Conservation (phyloP, 2,888 invertebrate species). For the Pseudoips prasinana region DNA sequence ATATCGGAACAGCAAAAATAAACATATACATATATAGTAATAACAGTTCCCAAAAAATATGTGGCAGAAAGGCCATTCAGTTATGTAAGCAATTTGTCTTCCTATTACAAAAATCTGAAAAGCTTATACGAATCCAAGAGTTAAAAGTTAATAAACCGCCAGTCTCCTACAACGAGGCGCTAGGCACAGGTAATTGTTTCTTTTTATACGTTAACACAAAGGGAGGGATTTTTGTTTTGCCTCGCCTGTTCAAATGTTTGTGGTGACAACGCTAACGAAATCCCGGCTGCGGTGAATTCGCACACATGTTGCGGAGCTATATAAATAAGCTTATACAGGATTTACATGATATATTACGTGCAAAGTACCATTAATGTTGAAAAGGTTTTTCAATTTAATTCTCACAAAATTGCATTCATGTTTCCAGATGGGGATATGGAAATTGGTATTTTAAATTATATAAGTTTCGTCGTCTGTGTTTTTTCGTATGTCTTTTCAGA, state of each 20-base stretch:
- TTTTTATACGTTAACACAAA: constrained; percentile 24
- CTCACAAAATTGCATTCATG: constrained; percentile 5
- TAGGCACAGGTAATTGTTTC: constrained; percentile 20
- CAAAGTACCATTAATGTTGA: constrained; percentile 27
- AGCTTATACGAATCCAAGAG: too few species aligned
- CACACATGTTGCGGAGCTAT: constrained; percentile 35
- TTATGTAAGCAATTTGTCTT: too few species aligned
- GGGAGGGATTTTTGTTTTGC: constrained; percentile 23
- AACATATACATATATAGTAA: too few species aligned
- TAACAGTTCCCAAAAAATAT: too few species aligned
- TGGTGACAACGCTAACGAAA: constrained; percentile 34
- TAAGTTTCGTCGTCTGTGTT: too few species aligned
- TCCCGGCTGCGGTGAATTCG: constrained; percentile 30
- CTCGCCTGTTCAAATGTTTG: constrained; percentile 40
- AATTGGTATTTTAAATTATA: too few species aligned
- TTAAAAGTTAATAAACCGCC: too few species aligned
- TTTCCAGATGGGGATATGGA: constrained; percentile 2
- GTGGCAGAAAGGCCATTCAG: too few species aligned
- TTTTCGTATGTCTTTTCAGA: too few species aligned
- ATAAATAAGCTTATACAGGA: constrained; percentile 38
- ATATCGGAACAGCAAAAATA: too few species aligned
- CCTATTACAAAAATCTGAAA: too few species aligned
- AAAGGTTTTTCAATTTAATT: constrained; percentile 15
- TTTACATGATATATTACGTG: constrained; percentile 36
- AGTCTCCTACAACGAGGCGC: too few species aligned